A percentile compares a stretch with the other conserved stretches of the same genome.
phyloP scores from a whole-genome alignment of 2,888 invertebrate species.

The Lepetodrilus schrolli region DNA sequence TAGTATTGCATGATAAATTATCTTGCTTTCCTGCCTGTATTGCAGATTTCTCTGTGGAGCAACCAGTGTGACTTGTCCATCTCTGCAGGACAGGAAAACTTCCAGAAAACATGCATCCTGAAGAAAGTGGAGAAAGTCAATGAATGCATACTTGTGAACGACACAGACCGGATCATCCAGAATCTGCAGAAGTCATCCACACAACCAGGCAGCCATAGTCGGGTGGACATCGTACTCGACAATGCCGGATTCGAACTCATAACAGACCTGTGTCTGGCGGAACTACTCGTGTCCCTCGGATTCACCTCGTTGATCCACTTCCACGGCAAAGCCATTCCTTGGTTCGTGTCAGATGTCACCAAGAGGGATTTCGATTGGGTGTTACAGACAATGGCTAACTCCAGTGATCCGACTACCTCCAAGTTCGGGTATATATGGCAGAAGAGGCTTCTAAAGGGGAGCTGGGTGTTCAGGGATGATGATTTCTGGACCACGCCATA shows the following conservation, averaged over 20 bases:
- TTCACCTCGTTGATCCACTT: conserved; percentile 84
- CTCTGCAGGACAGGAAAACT: conserved; percentile 82
- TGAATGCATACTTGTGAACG: conserved; percentile 80
- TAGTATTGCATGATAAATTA: too few relatives aligned
- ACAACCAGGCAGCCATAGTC: conserved; percentile 35
- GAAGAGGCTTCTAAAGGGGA: conserved; percentile 73
- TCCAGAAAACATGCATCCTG: conserved; percentile 79
- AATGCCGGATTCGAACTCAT: conserved; percentile 95
- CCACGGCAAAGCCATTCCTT: conserved; percentile 91
- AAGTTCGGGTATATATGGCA: conserved; percentile 78
- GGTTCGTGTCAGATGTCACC: conserved; percentile 96
- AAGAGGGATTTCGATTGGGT: conserved; percentile 84
- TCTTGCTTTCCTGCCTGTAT: too few relatives aligned
- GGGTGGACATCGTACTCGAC: conserved; percentile 82
- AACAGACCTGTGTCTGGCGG: conserved; percentile 90
- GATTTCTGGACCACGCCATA: conserved; percentile 91
- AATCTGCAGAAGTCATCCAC: conserved; percentile 34
- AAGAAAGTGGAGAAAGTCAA: conserved; percentile 79
- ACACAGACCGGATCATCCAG: conserved; percentile 79
- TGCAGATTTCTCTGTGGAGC: conserved; percentile 87
- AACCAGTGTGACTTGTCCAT: conserved; percentile 95
- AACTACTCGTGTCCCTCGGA: conserved; percentile 82
- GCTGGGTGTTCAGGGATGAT: conserved; percentile 68
- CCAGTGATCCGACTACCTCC: conserved; percentile 51
- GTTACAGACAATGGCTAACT: conserved; percentile 75